These are phyloP conservation scores for Artemisiospiza belli DNA, from an alignment of 2,113 vertebrate species.

Conservation along the genomic window DNA sequence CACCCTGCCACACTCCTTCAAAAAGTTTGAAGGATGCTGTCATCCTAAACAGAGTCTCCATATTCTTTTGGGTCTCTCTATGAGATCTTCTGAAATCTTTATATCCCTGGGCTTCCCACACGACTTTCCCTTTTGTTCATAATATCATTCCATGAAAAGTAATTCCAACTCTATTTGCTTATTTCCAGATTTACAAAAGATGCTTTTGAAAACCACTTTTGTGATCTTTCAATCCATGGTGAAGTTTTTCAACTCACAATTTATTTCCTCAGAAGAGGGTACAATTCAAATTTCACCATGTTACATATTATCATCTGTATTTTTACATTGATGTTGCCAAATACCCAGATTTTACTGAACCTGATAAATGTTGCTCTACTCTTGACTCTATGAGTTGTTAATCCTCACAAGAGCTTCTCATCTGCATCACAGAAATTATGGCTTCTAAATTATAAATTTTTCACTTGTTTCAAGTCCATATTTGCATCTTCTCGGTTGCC, in stretches of 20 bases:
- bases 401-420: not conserved
- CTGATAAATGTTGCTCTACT: not conserved
- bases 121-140: not conserved
- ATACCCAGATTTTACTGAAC: not conserved
- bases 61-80: not conserved
- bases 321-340: not conserved
- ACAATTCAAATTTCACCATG: not conserved
- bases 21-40: not conserved
- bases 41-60: not conserved
- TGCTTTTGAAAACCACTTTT: not conserved
- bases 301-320: not conserved
- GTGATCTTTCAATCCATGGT: not conserved
- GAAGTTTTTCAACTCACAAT: not conserved
- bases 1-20: rapidly evolving
- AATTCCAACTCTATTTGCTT: not conserved
- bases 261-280: not conserved
- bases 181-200: not conserved
- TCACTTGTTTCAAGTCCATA: not conserved
- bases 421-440: not conserved
- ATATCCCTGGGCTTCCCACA: not conserved
- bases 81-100: not conserved
- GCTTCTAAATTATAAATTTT: not conserved
- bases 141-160: not conserved
- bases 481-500: not conserved
- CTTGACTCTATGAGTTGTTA: not conserved